phyloP scores from a whole-genome alignment of 2,797 vertebrate species.

The Tympanoctomys barrerae region DNA sequence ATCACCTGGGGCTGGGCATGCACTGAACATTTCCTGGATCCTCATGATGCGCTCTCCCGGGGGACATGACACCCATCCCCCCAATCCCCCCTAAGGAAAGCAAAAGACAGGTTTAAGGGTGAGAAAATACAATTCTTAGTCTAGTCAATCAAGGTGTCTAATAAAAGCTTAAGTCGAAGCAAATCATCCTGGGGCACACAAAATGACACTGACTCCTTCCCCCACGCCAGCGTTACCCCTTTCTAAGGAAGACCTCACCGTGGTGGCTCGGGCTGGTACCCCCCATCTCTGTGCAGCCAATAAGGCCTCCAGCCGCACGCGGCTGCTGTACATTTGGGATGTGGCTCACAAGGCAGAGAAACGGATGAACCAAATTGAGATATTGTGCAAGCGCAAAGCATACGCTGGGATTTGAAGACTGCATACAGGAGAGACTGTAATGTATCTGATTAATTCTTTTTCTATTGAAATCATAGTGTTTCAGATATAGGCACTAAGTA shows the following conservation, averaged over 20 bases:
- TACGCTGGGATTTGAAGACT: neutral
- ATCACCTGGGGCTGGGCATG: neutral
- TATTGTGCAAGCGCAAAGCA: neutral
- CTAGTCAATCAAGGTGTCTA: neutral
- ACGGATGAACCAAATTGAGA: neutral
- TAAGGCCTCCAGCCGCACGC: neutral
- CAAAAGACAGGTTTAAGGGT: neutral
- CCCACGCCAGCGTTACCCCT: neutral
- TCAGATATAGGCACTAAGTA: neutral
- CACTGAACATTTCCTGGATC: neutral
- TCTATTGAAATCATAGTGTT: neutral
- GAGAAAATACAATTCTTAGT: neutral
- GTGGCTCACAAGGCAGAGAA: neutral
- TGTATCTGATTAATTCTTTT: neutral
- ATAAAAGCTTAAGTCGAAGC: neutral
- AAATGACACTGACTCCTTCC: neutral
- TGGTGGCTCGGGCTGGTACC: neutral
- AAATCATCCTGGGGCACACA: neutral
- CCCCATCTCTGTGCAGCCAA: accelerated
- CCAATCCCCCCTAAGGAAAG: accelerated
- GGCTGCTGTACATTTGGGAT: too few species aligned
- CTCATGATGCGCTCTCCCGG: neutral
- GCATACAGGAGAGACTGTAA: neutral
- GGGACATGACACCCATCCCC: neutral
- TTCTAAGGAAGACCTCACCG: neutral